These are phyloP conservation scores for Geococcyx californianus DNA, from an alignment of 2,113 vertebrate species.

Conservation along the genomic window DNA sequence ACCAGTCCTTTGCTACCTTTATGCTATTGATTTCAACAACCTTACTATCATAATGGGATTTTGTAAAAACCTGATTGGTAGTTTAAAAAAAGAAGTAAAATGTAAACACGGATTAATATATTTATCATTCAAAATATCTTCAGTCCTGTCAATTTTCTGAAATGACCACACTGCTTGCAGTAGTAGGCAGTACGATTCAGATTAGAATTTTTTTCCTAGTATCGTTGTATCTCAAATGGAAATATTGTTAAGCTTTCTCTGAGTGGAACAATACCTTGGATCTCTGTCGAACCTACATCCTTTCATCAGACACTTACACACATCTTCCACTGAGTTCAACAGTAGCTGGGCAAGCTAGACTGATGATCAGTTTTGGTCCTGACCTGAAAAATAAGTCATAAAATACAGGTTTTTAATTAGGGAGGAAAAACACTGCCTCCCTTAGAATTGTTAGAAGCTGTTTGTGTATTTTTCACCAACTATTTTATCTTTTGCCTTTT, in stretches of 20 bases:
- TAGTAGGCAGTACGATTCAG: conserved; percentile 13
- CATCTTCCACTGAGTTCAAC: background rate
- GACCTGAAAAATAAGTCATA: background rate
- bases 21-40: conserved; percentile 52
- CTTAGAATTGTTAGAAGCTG: conserved; percentile 15
- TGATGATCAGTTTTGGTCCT: conserved; percentile 3
- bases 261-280: background rate
- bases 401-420: conserved; percentile 17
- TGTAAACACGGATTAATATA: conserved; percentile 74
- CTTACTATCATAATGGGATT: conserved; percentile 40
- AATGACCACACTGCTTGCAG: conserved; percentile 38
- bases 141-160: conserved; percentile 44
- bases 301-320: background rate
- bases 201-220: conserved; percentile 8
- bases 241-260: conserved; percentile 32
- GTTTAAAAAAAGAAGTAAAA: conserved; percentile 61
- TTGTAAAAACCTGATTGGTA: conserved; percentile 60
- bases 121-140: conserved; percentile 46
- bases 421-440: background rate
- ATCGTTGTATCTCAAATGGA: conserved; percentile 12
- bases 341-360: conserved; percentile 24
- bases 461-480: conserved; percentile 1
- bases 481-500: background rate
- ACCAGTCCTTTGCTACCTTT: conserved; percentile 60
- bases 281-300: background rate